These are phyloP conservation scores for Eutrigla gurnardus DNA, from an alignment of 2,797 vertebrate genomes.

Conservation along the genomic window DNA sequence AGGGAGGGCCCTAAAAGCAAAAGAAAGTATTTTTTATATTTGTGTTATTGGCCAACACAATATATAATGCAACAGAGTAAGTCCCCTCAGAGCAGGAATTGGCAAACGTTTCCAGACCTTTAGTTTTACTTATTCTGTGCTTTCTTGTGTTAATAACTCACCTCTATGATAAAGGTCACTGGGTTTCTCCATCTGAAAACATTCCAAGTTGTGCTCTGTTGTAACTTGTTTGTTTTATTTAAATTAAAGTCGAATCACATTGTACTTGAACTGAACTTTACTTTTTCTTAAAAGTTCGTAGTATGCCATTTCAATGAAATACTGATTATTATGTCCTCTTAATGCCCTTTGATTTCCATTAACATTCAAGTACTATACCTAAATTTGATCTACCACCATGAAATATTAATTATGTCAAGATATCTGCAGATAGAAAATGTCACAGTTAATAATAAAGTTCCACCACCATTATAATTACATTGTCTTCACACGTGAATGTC, in stretches of 20 bases:
- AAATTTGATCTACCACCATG: slow-evolving; percentile 33
- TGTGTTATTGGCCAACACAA: slow-evolving; percentile 7
- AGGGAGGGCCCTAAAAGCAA: neutral
- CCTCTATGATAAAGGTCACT: slow-evolving; percentile 14
- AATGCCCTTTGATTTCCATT: slow-evolving; percentile 41
- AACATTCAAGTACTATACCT: slow-evolving; percentile 24
- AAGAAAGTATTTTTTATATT: neutral
- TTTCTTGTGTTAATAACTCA: slow-evolving; percentile 14
- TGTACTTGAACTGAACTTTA: slow-evolving; percentile 59
- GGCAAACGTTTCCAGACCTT: slow-evolving; percentile 3
- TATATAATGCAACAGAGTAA: neutral
- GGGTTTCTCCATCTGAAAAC: slow-evolving; percentile 17
- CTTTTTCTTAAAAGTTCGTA: slow-evolving; percentile 48
- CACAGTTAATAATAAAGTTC: slow-evolving; percentile 56
- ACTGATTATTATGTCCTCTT: slow-evolving; percentile 34
- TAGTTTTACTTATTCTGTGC: slow-evolving; percentile 12
- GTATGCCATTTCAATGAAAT: slow-evolving; percentile 40
- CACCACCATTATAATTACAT: slow-evolving; percentile 15
- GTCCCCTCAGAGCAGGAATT: neutral
- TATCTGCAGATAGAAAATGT: slow-evolving; percentile 41
- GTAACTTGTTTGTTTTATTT: slow-evolving; percentile 38
- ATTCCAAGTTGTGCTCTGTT: slow-evolving; percentile 40
- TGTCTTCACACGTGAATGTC: slow-evolving; percentile 41
- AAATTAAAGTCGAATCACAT: slow-evolving; percentile 13
- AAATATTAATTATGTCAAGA: slow-evolving; percentile 39